Base-by-base conservation (phyloP, 2,888 invertebrate species). In the Stenotaenia linearis region DNA sequence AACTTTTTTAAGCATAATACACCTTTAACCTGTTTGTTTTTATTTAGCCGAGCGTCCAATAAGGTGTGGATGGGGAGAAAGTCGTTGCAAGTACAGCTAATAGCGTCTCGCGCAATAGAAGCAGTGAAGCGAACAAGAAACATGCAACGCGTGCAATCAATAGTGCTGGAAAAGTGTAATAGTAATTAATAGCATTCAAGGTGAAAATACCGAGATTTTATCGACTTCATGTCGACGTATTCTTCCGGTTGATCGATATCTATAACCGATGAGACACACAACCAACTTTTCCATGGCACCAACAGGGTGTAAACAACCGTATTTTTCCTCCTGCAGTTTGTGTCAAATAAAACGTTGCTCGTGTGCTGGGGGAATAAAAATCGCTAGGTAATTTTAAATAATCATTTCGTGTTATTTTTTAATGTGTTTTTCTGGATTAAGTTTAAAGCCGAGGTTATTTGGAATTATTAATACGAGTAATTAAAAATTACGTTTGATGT, bases 191-290 rank as follows among this genome's bases (percentile, higher is more conserved):
- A 69, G 25, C 15, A 69, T 69, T 69, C 28, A 28, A 21, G 50
- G 25, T 69, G 69, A 10, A 69, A 69, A 69, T 23, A 18, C 18
- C 28, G 25, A 28, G 69, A 69, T 69, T 69, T 69, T n/a, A 28
- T n/a, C 25, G 28, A 10, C 69, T 69, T 4, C 28, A 10, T 69
- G 69, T 12, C 28, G 69, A 25, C 61, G 1, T n/a, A 25, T 69
- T 69, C 69, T 28, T 69, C 12, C 25, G 69, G 12, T 69, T 69
- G 69, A 69, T 69, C 69, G 69, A 69, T 69, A 69, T 69, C 69
- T 69, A 28, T 69, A 69, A 69, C 69, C 69, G 69, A 69, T 69
- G 25, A 28, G 69, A 12, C 25, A 28, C 25, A 1, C 69, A n/a
- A 25, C 69, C 25, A 69, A 25, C 69, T 69, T 25, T 69, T 69